Evolutionary conservation across 2,797 vertebrate genomes (phyloP), one percentile per base, ranked within the genome.

Genomic region (Clarias laeviceps): DNA sequence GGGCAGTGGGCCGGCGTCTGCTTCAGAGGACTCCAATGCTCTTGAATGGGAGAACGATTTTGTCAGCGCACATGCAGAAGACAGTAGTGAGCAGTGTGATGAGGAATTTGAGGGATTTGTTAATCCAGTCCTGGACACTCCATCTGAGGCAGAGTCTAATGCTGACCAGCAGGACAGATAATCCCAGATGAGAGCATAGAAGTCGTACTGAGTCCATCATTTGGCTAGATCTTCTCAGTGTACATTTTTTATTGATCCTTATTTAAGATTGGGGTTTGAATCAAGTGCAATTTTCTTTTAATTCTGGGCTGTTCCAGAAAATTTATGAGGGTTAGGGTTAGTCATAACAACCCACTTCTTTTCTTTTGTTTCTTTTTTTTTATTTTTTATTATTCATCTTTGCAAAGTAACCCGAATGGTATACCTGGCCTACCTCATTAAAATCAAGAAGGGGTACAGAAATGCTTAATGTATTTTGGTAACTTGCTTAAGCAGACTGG

Each of bases 41-140:
- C 93, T 99, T 77, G 98, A 99, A 93, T 99, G 98, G 98, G 98
- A 99, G 92, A 98, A 97, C 17, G 98, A 99, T 91, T 99, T 99
- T 80, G 96, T 98, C 64, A 96, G 96, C 14, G 96, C 96, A 0
- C 96, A 95, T 73, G 90, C 95, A 73, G 97, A 98, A 66, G 97
- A 98, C 68, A 95, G 92, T 0, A 95, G 95, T 86, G 97, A 97
- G 66, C 94, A 96, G 0, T 96, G 93, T 0, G 96, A 96, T 88
- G 96, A 97, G 27, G 96, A 96, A 78, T 96, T 95, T 6, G 93
- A 94, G 0, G 95, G 96, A 11, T 96, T 96, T 90, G 95, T 96
- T 37, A 96, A 96, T 62, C 96, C 96, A 1, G 95, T 96, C 0
- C 88, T 96, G 88, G 95, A 96, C 70, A 83, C 94, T 32, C 93